Evolutionary conservation across 2,888 invertebrate genomes (phyloP).

Genomic region (Aphidoletes aphidimyza): DNA sequence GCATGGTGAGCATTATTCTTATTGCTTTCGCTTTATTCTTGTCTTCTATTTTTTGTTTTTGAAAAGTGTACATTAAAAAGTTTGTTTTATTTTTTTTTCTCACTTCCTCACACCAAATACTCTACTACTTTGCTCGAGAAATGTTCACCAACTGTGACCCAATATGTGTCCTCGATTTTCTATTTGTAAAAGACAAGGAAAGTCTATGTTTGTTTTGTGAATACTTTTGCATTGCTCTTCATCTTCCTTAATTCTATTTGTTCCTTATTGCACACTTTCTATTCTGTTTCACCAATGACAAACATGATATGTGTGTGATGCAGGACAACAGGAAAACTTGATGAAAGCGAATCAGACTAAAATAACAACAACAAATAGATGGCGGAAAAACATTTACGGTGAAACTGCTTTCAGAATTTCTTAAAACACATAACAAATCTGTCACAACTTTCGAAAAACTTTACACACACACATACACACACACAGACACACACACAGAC

Average conservation of each 20-base stretch:
- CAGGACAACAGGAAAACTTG: not conserved
- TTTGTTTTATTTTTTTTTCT: not conserved
- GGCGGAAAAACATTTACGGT: slow-evolving; percentile 8
- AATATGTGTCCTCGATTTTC: slow-evolving; percentile 12
- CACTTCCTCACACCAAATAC: no score
- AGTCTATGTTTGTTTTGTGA: not conserved
- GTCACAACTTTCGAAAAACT: slow-evolving; percentile 15
- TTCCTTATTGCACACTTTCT: not conserved
- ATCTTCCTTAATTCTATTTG: slow-evolving; percentile 22
- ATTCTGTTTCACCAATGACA: not conserved
- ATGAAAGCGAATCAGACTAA: not conserved
- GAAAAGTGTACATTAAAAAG: slow-evolving; percentile 36
- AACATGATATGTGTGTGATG: not conserved
- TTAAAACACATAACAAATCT: slow-evolving; percentile 43
- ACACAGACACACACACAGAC: not conserved
- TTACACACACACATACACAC: not conserved
- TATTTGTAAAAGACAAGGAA: no score
- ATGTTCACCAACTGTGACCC: not conserved
- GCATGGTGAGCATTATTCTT: slow-evolving; percentile 13
- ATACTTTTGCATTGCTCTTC: slow-evolving; percentile 29
- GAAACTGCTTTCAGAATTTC: slow-evolving; percentile 30
- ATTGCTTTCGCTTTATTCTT: slow-evolving; percentile 31
- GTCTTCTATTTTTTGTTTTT: slow-evolving; percentile 11
- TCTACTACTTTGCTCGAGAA: not conserved
- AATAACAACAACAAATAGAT: not conserved